Evolutionary conservation across 2,888 invertebrate genomes (phyloP), one percentile per base, ranked within the genome.

Genomic region (Drosophila tanythrix): DNA sequence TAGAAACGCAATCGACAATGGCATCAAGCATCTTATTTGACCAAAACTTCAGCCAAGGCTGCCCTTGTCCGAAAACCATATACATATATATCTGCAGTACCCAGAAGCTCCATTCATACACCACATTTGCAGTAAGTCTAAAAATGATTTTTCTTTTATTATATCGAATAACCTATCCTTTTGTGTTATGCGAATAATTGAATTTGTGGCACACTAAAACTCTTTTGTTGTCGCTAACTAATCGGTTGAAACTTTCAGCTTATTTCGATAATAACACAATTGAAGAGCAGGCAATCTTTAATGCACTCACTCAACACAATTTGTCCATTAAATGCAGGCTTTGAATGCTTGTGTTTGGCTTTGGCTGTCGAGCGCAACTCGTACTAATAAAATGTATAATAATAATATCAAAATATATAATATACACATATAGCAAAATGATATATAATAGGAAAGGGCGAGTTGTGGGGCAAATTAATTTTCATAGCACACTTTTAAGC

Each of bases 381-480:
- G 55, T 59, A 70, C 79, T 81, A 81, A 78, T 86, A 71, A 70
- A 70, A 75, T 81, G 79, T 75, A 70, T 67, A 21, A 21, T 21
- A 21, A 21, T 21, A 21, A 3, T 40, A 40, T 15, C 15, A 5
- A 35, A 46, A 64, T 50, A 21, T 40, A 27, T 65, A 29, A 25
- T 56, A 31, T 33, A 43, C 50, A 59, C 69, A 52, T 60, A 46
- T 76, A 60, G n/a, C 40, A 48, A 63, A 80, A 75, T 25, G 3
- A 46, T 25, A 25, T 46, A 46, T 46, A 13, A 21, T 7, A 1
- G 46, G 21, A 46, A 15, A 21, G 13, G 7, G 46, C 38, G 13
- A 46, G 25, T 88, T 56, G 67, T 75, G 59, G 61, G 51, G 55
- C 71, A 80, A 85, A 89, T 89, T 75, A 85, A 87, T 85, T 89